Conservation (phyloP, 2,797 vertebrate genomes). For the Poeciliopsis paucimaculata region DNA sequence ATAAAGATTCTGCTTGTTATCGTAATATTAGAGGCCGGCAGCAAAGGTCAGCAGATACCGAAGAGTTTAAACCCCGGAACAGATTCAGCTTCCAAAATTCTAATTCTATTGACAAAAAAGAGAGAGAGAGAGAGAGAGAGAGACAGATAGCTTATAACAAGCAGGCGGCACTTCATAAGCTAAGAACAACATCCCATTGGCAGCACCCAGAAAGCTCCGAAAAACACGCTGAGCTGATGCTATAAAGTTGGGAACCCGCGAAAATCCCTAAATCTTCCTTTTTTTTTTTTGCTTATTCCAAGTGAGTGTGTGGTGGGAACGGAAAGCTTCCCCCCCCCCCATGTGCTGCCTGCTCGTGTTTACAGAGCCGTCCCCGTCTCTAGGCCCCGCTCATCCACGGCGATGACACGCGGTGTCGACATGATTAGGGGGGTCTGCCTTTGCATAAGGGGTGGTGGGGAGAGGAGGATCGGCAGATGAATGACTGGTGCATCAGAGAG, state of each 20-base stretch:
- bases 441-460: conserved; percentile 59
- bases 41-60: conserved; percentile 61
- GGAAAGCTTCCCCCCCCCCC: conserved; percentile 47
- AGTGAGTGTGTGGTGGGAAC: conserved; percentile 26
- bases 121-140: too few species aligned
- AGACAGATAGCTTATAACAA: conserved; percentile 64
- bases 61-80: conserved; percentile 60
- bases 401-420: conserved; percentile 75
- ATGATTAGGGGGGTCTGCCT: conserved; percentile 76
- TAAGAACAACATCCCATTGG: conserved; percentile 77
- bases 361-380: conserved; percentile 76
- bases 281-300: conserved; percentile 65
- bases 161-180: conserved; percentile 67
- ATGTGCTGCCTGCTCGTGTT: conserved; percentile 68
- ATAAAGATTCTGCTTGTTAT: conserved; percentile 68
- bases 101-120: conserved; percentile 73
- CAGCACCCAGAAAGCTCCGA: conserved; percentile 65
- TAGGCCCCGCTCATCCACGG: conserved; percentile 76
- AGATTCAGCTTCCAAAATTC: conserved; percentile 44
- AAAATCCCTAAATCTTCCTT: conserved; percentile 80
- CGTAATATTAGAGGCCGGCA: conserved; percentile 63
- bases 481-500: conserved; percentile 76
- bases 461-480: conserved; percentile 78
- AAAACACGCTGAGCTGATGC: conserved; percentile 72
- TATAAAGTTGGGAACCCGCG: conserved; percentile 72